Base-by-base conservation (phyloP, 2,113 vertebrate genomes). In the Actenoides lindsayi region DNA sequence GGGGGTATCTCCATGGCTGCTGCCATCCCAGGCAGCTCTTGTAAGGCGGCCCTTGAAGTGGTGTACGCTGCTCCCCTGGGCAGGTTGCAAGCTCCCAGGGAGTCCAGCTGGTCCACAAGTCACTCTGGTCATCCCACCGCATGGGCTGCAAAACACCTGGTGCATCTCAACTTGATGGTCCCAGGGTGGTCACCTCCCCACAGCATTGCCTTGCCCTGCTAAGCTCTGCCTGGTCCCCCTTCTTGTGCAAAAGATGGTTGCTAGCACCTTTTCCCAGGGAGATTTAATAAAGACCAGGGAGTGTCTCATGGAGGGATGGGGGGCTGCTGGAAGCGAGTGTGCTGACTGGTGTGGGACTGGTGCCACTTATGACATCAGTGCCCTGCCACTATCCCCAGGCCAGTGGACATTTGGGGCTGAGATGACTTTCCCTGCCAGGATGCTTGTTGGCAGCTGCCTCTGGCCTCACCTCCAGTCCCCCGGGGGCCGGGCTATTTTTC, bases 401-500 rank as follows among this genome's bases (percentile, higher is more conserved):
- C 42, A 50, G 41, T 48, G 89, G 77, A 83, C 7, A 1, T 81
- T 80, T 9, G 1, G 56, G 33, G 35, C 80, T 7, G 2, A 18
- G 50, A 74, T 33, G 13, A 3, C 2, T 44, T 92, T 93, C 91
- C 73, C 39, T 64, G 65, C n/a, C 77, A 78, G 83, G 86, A 89
- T 90, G 63, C 81, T 89, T 3, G 10, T 83, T 59, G 65, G 30
- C 25, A 3, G 77, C 87, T 75, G 73, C 53, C 56, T 78, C 81
- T 84, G 81, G 64, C 83, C 56, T 95, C 83, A 67, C 48, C 89
- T 91, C 88, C 48, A 30, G 27, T 69, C 53, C 30, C 11, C 14
- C 57, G 14, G 57, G 54, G 78, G 53, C 50, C 0, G 9, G 46
- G 73, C 42, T 96, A 60, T 94, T 95, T 94, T 94, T 57, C 2